phyloP scores from a whole-genome alignment of 2,888 invertebrate species.

The Bellardia pandia region DNA sequence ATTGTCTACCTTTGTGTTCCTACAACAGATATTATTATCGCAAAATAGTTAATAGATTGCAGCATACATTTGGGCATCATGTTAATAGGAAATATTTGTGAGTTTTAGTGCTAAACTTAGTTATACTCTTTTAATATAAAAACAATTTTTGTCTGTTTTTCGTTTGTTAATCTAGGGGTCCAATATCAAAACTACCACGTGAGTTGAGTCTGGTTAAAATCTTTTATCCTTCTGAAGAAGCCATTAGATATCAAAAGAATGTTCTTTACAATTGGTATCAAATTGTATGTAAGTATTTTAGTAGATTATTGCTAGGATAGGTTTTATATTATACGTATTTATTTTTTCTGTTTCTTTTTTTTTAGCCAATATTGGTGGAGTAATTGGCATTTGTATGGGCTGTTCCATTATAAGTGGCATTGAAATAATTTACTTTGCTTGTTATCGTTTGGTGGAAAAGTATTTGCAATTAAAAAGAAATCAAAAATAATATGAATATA shows the following conservation, averaged over 20 bases:
- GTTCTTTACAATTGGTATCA: slow-evolving; percentile 79
- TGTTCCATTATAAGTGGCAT: slow-evolving; percentile 81
- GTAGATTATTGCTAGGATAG: neutral
- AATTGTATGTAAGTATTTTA: slow-evolving; percentile 77
- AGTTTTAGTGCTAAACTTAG: slow-evolving; percentile 40
- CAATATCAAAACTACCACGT: neutral
- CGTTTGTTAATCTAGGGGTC: slow-evolving; percentile 21
- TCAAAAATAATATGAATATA: neutral
- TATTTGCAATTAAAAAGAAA: slow-evolving; percentile 52
- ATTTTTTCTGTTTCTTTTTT: slow-evolving; percentile 17
- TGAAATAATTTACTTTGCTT: slow-evolving; percentile 79
- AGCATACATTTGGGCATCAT: slow-evolving; percentile 4
- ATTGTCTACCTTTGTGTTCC: slow-evolving; percentile 78
- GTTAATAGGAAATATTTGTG: slow-evolving; percentile 69
- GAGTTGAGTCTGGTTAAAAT: slow-evolving; percentile 75
- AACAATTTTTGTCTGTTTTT: neutral
- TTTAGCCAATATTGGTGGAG: slow-evolving; percentile 80
- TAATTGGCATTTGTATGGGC: slow-evolving; percentile 81
- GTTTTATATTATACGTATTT: neutral
- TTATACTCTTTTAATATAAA: neutral
- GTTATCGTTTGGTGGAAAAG: slow-evolving; percentile 75
- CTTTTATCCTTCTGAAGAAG: slow-evolving; percentile 73
- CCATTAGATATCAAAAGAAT: slow-evolving; percentile 76
- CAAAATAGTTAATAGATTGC: slow-evolving; percentile 68
- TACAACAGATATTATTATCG: slow-evolving; percentile 75